Evolutionary conservation across 1,140 invertebrate species (phyloP), one percentile per base, ranked within the genome.

Genomic region (Caerostris extrusa): DNA sequence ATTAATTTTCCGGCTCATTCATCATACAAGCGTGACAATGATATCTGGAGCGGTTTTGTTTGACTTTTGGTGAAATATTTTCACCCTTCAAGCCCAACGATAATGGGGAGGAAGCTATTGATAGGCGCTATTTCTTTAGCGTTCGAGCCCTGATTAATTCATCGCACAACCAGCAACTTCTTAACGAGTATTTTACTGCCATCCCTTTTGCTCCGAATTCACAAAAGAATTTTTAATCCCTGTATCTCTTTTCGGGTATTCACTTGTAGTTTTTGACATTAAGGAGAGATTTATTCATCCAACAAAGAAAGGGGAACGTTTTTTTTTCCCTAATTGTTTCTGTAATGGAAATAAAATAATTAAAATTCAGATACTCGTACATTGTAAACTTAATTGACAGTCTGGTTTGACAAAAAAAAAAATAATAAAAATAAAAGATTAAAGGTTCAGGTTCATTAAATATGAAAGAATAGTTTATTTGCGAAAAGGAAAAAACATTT

Each of bases 1-100:
- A 90, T 90, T 90, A 90, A 90, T 90, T 90, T 90, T 58, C 88
- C 64, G 56, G 7, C 64, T 56, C 88, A 90, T 90, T 90, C 88
- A 90, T 90, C 67, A 87, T 90, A 34, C 53, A 90, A 71, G 67
- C 50, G 55, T 90, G 88, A 90, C 88, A 90, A 71, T 90, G 67
- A 90, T 71, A 71, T 90, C 61, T 90, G 50, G n/a, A 69, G 64
- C 12, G 64, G 61, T 90, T 90, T 90, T 71, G 88, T 90, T 71
- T 90, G 88, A 55, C 61, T 71, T 90, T 71, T 14, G 53, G 34
- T 90, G 88, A 90, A 90, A 90, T 90, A 90, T 90, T 90, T 90
- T 71, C 67, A 71, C 88, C 88, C 88, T 90, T 90, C 67, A 90
- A 71, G 56, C 10, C 64, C 64, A 90, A n/a, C 56, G 88, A 90